Base-by-base conservation (phyloP, 2,797 vertebrate genomes). In the Typhlichthys eigenmanni region DNA sequence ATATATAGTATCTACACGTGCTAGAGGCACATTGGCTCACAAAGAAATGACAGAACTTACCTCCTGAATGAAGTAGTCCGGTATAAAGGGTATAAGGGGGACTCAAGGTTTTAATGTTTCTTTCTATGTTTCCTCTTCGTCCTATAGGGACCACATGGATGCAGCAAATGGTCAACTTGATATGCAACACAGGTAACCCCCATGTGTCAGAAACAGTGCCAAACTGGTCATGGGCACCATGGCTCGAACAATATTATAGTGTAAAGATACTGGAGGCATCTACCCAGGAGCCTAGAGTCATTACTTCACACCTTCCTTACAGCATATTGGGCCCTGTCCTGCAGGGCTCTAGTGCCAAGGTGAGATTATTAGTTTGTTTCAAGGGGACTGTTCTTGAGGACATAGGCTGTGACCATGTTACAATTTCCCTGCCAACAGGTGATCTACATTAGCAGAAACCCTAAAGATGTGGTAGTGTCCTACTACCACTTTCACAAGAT, bases 141-240 rank as follows among this genome's bases (percentile, higher is more conserved):
- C 52, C 1, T 29, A 52, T 70, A 97, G 95, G 95, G 32, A 98
- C 96, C 55, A 96, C 95, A 0, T 97, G 96, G 96, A 92, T 95
- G 92, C 95, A 96, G 84, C 92, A 96, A 85, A 90, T 94, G 5
- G 75, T 96, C 78, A 93, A 90, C 0, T 84, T 96, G 3, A 71
- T 95, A 62, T 71, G 56, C 77, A 93, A 68, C 79, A 70, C 34
- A 0, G 95, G 95, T 0, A 85, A 95, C 1, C 67, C 85, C 0
- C 53, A 61, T 0, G 64, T 87, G 0, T 87, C 87, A 58, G 87
- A 87, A 38, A 91, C 87, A 17, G 75, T 91, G 4, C 94, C 94
- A 47, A 96, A 93, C 86, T 98, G 95, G 95, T 62, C 66, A 43
- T 87, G 94, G 8, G 81, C 88, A 0, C 96, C 95, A 0, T 96